phyloP scores from a whole-genome alignment of 1,140 invertebrate genomes.

The Acyrthosiphon pisum region DNA sequence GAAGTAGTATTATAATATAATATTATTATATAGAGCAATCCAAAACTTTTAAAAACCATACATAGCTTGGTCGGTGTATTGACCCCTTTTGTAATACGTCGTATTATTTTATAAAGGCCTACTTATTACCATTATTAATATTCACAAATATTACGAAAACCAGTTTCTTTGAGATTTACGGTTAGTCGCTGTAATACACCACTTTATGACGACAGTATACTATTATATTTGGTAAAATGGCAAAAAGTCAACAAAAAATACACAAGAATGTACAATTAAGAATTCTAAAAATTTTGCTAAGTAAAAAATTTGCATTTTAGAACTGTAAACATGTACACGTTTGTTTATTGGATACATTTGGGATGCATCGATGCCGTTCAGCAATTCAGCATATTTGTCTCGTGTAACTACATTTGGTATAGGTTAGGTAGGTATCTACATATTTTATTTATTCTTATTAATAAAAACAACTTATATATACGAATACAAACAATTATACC shows the following conservation, averaged over 20 bases:
- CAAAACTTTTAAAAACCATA: background rate
- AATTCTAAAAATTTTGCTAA: background rate
- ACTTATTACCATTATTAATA: background rate
- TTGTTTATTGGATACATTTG: background rate
- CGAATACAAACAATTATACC: background rate
- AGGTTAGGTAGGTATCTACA: background rate
- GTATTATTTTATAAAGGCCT: slow-evolving; percentile 20
- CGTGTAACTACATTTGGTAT: background rate
- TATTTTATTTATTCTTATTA: background rate
- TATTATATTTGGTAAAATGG: background rate
- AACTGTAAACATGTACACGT: background rate
- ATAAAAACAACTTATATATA: background rate
- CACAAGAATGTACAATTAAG: background rate
- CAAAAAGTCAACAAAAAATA: slow-evolving; percentile 20
- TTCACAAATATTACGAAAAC: slow-evolving; percentile 23
- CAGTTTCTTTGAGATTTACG: slow-evolving; percentile 30
- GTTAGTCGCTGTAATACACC: background rate
- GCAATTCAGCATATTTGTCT: background rate
- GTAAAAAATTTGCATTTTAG: slow-evolving; percentile 8
- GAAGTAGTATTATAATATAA: background rate
- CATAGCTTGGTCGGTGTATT: background rate
- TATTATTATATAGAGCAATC: background rate
- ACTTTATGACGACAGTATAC: background rate
- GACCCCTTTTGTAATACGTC: background rate
- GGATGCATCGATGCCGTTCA: background rate